Base-by-base conservation (phyloP, 2,797 vertebrate genomes). In the Epinephelus malabaricus region DNA sequence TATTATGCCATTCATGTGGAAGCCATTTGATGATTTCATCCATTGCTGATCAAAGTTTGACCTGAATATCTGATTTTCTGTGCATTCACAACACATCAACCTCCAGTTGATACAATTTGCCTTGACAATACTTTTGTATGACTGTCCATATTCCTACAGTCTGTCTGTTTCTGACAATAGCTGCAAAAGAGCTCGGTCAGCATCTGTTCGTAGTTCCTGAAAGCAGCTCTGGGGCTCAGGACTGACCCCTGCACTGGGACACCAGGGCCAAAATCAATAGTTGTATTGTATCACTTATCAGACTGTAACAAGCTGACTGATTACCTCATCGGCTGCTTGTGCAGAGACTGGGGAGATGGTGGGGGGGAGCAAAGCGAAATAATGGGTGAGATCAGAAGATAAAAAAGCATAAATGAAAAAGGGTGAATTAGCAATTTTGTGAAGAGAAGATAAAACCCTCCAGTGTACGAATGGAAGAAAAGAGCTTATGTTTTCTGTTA, bases 221-320 rank as follows among this genome's bases (percentile, higher is more conserved):
- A 84, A 82, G 61, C 63, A 69, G 27, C 72, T 78, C 49, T 25
- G 21, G 70, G 70, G 40, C 73, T 71, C 17, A 58, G 68, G 51
- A 65, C 71, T 83, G 82, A 92, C 86, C 82, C 79, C 70, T 80
- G 65, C 83, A 70, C 62, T 1, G 63, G 72, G 79, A 78, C 66
- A 34, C 18, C 0, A 40, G 55, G 65, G 64, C 74, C 75, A 84
- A 69, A 91, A 92, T 94, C 93, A 88, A 92, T 93, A 91, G 46
- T 76, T 0, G 46, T 83, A 76, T 83, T 25, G 69, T 82, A 88
- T 92, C 84, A 80, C 81, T 85, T 91, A 90, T 78, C 86, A 83
- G 86, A 83, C 63, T 75, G 79, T 79, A 89, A 87, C 70, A 82
- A 84, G 84, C 73, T 65, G 74, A 74, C 76, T 73, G 76, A 81